Percentiles rank a stretch among this genome's conserved stretches.
These are phyloP conservation scores for Phasia obesa DNA, from an alignment of 2,888 invertebrate genomes.

Conservation along the genomic window DNA sequence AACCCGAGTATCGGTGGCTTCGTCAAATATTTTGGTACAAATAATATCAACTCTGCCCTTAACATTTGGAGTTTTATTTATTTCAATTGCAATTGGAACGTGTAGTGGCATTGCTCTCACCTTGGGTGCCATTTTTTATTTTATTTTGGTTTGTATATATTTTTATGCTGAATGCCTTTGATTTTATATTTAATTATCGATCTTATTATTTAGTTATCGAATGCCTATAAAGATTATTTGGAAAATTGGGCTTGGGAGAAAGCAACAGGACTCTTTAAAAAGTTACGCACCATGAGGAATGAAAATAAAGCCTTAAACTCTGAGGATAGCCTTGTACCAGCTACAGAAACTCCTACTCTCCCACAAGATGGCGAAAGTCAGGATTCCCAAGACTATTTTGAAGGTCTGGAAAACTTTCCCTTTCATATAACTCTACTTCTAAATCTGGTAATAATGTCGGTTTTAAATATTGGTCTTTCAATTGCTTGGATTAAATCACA, in stretches of 20 bases:
- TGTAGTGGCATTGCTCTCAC: constrained; percentile 89
- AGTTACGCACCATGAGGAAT: constrained; percentile 17
- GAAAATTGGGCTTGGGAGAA: constrained; percentile 84
- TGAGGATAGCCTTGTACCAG: background rate
- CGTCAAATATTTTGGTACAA: constrained; percentile 84
- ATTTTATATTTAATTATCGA: background rate
- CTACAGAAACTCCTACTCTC: background rate
- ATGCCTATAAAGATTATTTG: constrained; percentile 87
- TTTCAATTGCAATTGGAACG: constrained; percentile 86
- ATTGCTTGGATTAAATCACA: constrained; percentile 88
- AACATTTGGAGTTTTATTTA: constrained; percentile 85
- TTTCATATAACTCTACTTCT: constrained; percentile 88
- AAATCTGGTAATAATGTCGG: constrained; percentile 86
- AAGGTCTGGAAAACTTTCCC: constrained; percentile 67
- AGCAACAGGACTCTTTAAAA: constrained; percentile 76
- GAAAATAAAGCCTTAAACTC: background rate
- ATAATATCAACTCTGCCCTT: constrained; percentile 88
- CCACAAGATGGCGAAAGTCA: background rate
- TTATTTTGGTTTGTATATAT: constrained; percentile 85
- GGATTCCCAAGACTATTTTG: constrained; percentile 28
- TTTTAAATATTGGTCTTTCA: constrained; percentile 88
- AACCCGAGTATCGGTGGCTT: constrained; percentile 73
- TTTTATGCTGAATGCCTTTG: background rate
- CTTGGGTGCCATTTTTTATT: constrained; percentile 87
- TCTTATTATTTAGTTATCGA: constrained; percentile 84